Base-by-base conservation (phyloP, 2,113 vertebrate genomes). In the Syngnathus floridae region DNA sequence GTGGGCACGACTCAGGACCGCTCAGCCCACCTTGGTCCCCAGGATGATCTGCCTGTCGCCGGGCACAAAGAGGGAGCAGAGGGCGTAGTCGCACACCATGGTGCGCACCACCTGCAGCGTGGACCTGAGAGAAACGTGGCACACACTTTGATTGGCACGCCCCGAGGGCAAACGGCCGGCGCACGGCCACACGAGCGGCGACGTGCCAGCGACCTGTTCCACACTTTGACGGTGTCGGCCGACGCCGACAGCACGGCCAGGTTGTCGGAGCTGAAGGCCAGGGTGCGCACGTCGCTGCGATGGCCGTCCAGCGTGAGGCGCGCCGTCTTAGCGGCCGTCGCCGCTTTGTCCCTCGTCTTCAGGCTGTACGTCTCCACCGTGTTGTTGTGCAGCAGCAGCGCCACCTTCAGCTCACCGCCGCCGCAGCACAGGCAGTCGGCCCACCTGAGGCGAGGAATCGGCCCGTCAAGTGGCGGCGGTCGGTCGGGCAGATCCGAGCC, bases 221-320 rank as follows among this genome's bases (percentile, higher is more conserved):
- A 99, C 51, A 98, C 91, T 87, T 98, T 99, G 40, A 95, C 82
- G 0, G 95, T 95, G 67, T 99, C 96, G 1, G 93, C 94, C 0
- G 97, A 92, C 7, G 93, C 97, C 0, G 97, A 98, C 6, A 98
- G 93, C 56, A 98, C 12, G 11, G 95, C 95, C 62, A 96, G 95
- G 74, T 97, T 98, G 82, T 99, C 97, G 0, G 97, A 97, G 87
- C 97, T 99, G 80, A 99, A 99, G 41, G 94, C 90, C 84, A 98
- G 62, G 0, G 95, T 98, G 56, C 97, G 92, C 43, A 91, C 93
- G 2, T 98, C 95, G 0, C 93, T 95, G 69, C 94, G 93, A 62
- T 99, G 97, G 1, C 94, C 96, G 2, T 90, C 91, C 0, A 96
- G 88, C 8, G 93, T 93, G 66, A 99, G 91, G 31, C 80, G 92